Evolutionary conservation across 2,113 vertebrate genomes (phyloP), one percentile per base, ranked within the genome.

Genomic region (Gulo gulo): DNA sequence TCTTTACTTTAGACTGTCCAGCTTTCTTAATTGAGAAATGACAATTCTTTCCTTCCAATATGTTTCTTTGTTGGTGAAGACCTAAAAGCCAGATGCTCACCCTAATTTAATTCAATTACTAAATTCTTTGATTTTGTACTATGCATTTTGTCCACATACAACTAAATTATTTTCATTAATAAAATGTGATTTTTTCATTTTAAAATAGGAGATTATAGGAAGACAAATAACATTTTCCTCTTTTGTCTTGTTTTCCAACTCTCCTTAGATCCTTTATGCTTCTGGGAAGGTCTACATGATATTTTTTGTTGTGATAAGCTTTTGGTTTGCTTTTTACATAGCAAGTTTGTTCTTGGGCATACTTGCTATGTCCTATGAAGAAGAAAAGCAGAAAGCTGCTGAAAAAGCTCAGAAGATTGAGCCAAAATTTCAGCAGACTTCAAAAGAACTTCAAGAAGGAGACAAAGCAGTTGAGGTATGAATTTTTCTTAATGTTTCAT

Each of bases 251-350:
- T 95, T 71, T 57, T 65, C 34, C 1, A 20, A 45, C 2, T 84
- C 52, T 50, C 96, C 96, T 47, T 97, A 99, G 99, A 99, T 99
- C 1, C 98, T 99, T 92, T 98, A 99, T 95, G 99, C 98, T 12
- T 93, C 99, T 63, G 99, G 98, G 8, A 98, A 98, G 34, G 8
- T 69, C 95, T 97, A 98, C 85, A 95, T 98, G 92, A 11, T 98
- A 45, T 99, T 99, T 97, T 99, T 99, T 96, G 98, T 99, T 91
- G 91, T 99, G 97, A 98, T 99, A 61, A 99, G 99, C 88, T 99
- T 99, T 97, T 99, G 99, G 67, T 99, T 99, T 94, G 99, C 99
- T 50, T 99, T 99, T 98, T 99, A 99, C 97, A 98, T 99, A 94
- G 93, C 99, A 93, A 99, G 99, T 97, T 98, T 99, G 92, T 99